These are phyloP conservation scores for Dromas ardeola DNA, from an alignment of 2,113 vertebrate genomes.

Conservation along the genomic window DNA sequence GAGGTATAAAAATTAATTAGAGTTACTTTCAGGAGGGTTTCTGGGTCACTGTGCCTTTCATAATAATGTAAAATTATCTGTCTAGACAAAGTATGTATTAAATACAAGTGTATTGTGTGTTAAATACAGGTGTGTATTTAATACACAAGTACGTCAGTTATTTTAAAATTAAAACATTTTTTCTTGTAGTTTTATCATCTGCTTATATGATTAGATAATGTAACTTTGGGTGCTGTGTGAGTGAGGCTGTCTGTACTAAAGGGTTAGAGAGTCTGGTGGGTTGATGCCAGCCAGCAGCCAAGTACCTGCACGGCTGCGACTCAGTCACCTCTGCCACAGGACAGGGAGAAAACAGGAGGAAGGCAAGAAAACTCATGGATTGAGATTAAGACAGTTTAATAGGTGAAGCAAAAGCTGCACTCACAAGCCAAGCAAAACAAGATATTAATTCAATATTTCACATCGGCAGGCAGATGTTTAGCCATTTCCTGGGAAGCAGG, in stretches of 20 bases:
- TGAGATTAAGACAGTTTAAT: background rate
- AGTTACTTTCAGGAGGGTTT: background rate
- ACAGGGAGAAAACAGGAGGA: background rate
- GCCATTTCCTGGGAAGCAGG: background rate
- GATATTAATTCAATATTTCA: background rate
- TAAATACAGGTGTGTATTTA: background rate
- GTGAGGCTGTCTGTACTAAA: background rate
- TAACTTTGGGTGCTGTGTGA: background rate
- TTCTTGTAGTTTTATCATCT: background rate
- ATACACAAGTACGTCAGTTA: background rate
- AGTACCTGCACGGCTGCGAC: background rate
- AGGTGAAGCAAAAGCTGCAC: background rate
- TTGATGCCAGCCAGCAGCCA: background rate
- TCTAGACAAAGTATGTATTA: background rate
- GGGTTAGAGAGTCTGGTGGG: background rate
- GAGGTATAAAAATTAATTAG: background rate
- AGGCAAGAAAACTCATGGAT: background rate
- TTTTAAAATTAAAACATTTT: background rate
- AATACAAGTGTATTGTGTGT: no score
- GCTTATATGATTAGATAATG: background rate
- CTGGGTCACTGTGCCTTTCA: background rate
- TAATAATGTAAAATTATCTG: background rate
- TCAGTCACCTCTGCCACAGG: accelerated
- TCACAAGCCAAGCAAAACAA: background rate
- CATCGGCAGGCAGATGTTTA: background rate